Conservation (phyloP, 2,113 vertebrate genomes). For the Dryoscopus gambensis region DNA sequence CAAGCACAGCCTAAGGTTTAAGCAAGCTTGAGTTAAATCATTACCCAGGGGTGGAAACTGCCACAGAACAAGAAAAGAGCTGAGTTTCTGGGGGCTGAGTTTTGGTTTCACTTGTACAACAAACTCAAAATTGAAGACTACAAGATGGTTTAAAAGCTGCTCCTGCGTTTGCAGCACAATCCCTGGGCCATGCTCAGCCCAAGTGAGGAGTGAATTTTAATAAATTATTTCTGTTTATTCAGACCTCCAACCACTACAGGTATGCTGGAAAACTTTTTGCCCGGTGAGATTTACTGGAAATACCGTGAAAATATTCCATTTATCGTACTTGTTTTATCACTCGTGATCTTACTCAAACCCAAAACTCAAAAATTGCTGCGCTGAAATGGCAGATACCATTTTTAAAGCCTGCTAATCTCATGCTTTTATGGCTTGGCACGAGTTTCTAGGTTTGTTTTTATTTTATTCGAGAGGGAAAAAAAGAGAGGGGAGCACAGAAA, state of each 20-base stretch:
- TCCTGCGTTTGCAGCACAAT: neutral
- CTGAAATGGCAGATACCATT: neutral
- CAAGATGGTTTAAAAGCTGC: fast-evolving
- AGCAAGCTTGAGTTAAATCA: neutral
- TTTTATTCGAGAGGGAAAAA: neutral
- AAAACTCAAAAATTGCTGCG: neutral
- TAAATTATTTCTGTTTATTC: neutral
- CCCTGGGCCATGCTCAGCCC: neutral
- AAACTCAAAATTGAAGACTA: neutral
- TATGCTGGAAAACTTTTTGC: neutral
- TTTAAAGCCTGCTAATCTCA: slow-evolving; percentile 13
- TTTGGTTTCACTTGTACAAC: neutral
- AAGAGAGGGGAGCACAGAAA: neutral
- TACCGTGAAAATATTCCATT: neutral
- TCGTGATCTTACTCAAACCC: neutral
- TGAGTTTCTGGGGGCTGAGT: neutral
- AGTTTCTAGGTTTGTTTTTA: neutral
- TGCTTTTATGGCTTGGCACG: neutral
- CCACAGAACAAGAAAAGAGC: neutral
- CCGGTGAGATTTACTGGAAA: neutral
- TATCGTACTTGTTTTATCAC: neutral
- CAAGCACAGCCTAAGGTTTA: neutral
- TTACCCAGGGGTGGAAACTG: neutral
- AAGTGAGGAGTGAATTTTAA: neutral
- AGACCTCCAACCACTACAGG: neutral